A percentile compares a stretch with the other conserved stretches of the same genome.
Evolutionary conservation across 2,113 vertebrate genomes (phyloP).

Genomic region (Coracopsis vasa): DNA sequence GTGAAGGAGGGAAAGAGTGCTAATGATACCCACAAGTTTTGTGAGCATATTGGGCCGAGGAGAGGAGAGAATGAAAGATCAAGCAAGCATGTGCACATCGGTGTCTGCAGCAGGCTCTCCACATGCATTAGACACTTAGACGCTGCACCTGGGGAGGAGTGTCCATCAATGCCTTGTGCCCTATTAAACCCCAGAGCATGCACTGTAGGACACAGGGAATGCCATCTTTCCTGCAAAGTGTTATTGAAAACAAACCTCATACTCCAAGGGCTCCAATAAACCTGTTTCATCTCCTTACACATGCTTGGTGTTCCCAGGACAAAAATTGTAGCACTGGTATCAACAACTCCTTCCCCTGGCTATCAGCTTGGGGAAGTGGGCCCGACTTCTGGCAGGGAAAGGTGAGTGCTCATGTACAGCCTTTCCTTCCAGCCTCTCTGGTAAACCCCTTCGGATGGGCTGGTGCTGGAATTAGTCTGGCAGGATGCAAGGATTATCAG

Average conservation of each 20-base stretch:
- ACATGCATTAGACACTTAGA: background rate
- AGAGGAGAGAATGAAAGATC: background rate
- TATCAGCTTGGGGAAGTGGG: background rate
- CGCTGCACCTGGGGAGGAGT: background rate
- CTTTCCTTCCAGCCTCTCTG: background rate
- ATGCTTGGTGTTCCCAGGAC: background rate
- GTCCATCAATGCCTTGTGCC: background rate
- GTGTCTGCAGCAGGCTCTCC: background rate
- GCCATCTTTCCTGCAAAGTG: background rate
- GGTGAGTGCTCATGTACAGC: fast-evolving
- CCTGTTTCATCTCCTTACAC: background rate
- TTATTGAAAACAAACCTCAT: background rate
- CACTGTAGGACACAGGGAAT: background rate
- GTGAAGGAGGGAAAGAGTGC: background rate
- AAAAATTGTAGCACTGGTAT: background rate
- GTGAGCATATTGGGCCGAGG: background rate
- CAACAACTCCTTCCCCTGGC: background rate
- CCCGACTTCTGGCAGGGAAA: background rate
- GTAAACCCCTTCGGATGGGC: background rate
- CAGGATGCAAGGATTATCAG: background rate
- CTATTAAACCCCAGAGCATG: background rate
- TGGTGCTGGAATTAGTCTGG: background rate
- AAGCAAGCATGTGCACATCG: fast-evolving
- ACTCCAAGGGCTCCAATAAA: background rate
- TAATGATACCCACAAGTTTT: background rate